Conservation (phyloP, 1,140 invertebrate genomes). For the Carcinoscorpius rotundicauda region DNA sequence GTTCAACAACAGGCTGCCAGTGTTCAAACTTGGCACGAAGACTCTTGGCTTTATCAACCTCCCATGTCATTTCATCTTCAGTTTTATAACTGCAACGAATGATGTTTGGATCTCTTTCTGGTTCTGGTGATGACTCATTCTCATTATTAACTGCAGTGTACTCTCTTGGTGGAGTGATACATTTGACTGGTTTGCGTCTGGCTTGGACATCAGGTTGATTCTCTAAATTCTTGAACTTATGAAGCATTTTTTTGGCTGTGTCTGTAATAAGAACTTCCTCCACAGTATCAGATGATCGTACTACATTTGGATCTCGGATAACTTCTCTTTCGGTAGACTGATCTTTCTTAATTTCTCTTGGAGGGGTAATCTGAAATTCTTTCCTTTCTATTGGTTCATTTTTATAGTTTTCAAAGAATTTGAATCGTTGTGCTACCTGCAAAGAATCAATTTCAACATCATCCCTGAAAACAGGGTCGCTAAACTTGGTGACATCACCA, state of each 20-base stretch:
- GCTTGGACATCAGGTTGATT: slow-evolving; percentile 40
- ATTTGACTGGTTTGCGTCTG: slow-evolving; percentile 66
- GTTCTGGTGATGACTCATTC: slow-evolving; percentile 25
- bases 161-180: slow-evolving; percentile 76
- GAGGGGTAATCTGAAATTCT: slow-evolving; percentile 71
- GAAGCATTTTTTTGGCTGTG: slow-evolving; percentile 66
- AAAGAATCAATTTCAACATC: slow-evolving; percentile 64
- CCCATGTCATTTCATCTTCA: slow-evolving; percentile 43
- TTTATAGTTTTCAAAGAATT: slow-evolving; percentile 80
- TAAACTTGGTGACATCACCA: slow-evolving; percentile 50
- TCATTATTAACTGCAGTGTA: slow-evolving; percentile 37
- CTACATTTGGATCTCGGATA: slow-evolving; percentile 59
- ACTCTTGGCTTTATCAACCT: slow-evolving; percentile 60
- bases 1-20: slow-evolving; percentile 58
- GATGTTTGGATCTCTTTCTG: slow-evolving; percentile 26
- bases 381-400: slow-evolving; percentile 43
- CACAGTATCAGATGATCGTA: slow-evolving; percentile 46
- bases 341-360: slow-evolving; percentile 48
- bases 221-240: slow-evolving; percentile 67
- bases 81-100: slow-evolving; percentile 36
- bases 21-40: slow-evolving; percentile 81
- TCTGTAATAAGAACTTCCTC: slow-evolving; percentile 44
- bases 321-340: slow-evolving; percentile 59
- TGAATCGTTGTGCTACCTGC: slow-evolving; percentile 69
- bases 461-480: slow-evolving; percentile 52